Conservation (phyloP, 2,113 vertebrate species). For the Telmatochromis bifrenatus region DNA sequence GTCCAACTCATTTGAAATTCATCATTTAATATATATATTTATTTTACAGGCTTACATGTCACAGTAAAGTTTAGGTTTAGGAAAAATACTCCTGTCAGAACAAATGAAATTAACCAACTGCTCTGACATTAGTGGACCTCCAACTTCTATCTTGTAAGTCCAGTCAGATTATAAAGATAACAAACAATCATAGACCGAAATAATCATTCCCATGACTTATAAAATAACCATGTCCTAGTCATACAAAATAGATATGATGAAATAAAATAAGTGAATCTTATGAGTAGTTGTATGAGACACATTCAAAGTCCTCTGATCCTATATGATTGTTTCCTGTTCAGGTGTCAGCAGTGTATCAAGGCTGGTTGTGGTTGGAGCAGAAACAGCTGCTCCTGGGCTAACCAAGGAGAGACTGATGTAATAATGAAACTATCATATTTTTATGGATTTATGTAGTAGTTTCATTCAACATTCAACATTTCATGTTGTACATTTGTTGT, state of each 20-base stretch:
- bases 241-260: not conserved
- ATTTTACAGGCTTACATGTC: not conserved
- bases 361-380: conserved; percentile 32
- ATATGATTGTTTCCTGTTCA: not conserved
- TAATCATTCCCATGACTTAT: not conserved
- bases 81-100: not conserved
- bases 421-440: not conserved
- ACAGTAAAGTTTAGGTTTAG: not conserved
- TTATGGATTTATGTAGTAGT: not conserved
- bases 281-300: not conserved
- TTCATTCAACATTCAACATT: not conserved
- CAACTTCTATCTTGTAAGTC: not conserved
- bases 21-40: not conserved
- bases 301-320: not conserved
- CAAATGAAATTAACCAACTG: not conserved
- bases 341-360: conserved; percentile 32
- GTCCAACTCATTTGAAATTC: too few species aligned
- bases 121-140: not conserved
- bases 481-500: not conserved
- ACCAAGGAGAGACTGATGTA: not conserved
- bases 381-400: not conserved
- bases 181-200: not conserved
- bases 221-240: not conserved
- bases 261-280: not conserved
- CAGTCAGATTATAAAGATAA: not conserved